Percentiles rank a stretch among this genome's conserved stretches.
Conservation (phyloP, 2,797 vertebrate genomes). For the Eurystomus glaucurus region DNA sequence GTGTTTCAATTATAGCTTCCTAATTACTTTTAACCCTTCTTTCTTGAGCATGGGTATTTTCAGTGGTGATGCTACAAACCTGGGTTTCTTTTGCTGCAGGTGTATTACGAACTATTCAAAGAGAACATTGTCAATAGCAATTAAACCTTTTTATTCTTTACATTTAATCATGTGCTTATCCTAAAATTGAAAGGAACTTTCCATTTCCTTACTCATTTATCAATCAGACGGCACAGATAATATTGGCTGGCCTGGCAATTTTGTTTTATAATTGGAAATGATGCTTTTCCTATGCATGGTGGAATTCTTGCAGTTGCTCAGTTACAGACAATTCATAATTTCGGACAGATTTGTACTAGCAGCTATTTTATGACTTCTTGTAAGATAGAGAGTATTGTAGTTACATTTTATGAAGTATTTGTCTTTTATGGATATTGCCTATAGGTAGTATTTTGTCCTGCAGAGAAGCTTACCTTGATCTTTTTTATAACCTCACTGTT, state of each 20-base stretch:
- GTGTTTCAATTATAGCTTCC: neutral
- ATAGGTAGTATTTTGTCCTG: neutral
- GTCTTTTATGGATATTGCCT: neutral
- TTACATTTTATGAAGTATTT: neutral
- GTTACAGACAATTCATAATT: neutral
- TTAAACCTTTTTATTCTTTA: neutral
- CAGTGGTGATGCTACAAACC: accelerated
- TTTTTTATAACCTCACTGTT: neutral
- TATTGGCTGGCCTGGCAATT: neutral
- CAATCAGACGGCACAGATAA: neutral
- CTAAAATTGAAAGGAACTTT: neutral
- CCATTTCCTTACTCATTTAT: neutral
- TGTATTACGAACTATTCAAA: accelerated
- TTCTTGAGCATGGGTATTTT: neutral
- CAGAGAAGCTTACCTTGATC: neutral
- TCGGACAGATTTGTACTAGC: neutral
- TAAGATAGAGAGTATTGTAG: neutral
- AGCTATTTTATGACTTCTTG: neutral
- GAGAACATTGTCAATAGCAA: neutral
- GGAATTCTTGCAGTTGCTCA: neutral
- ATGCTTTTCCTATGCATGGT: too few species aligned
- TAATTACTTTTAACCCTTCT: neutral
- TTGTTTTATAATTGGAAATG: neutral
- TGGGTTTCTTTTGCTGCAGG: neutral
- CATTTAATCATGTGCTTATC: neutral